Conservation (phyloP, 37 sponge, comb jelly and placozoan genomes). For the Chondrilla cf. caribensis region DNA sequence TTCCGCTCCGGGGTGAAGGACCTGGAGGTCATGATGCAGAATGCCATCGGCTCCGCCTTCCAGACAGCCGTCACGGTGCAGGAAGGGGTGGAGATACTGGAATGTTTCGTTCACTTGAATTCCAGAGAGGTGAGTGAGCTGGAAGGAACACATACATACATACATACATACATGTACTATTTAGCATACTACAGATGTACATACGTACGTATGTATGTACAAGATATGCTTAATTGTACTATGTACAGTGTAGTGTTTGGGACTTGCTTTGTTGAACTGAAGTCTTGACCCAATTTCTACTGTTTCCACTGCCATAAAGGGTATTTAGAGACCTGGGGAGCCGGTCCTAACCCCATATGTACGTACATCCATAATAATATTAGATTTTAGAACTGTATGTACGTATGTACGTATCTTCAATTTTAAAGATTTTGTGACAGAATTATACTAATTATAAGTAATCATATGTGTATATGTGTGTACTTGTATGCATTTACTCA, state of each 20-base stretch:
- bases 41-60: constrained; percentile 86
- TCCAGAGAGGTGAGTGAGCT: constrained; percentile 78
- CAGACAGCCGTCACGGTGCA: constrained; percentile 80
- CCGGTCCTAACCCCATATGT: too few relatives aligned
- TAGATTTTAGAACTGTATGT: too few relatives aligned
- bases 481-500: neutral
- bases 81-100: constrained; percentile 91
- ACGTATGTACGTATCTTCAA: neutral
- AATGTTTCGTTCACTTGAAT: constrained; percentile 78
- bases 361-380: too few relatives aligned
- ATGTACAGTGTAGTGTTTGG: too few relatives aligned
- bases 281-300: too few relatives aligned
- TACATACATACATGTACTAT: neutral
- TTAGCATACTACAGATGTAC: too few relatives aligned
- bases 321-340: too few relatives aligned
- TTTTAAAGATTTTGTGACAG: neutral
- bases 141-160: constrained; percentile 4
- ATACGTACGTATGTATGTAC: neutral
- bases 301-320: too few relatives aligned
- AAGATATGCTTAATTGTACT: neutral
- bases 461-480: neutral
- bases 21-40: constrained; percentile 98
- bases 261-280: too few relatives aligned
- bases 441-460: too few relatives aligned
- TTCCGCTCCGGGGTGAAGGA: constrained; percentile 92